phyloP scores from a whole-genome alignment of 2,888 invertebrate species.

The Eubasilissa splendida region DNA sequence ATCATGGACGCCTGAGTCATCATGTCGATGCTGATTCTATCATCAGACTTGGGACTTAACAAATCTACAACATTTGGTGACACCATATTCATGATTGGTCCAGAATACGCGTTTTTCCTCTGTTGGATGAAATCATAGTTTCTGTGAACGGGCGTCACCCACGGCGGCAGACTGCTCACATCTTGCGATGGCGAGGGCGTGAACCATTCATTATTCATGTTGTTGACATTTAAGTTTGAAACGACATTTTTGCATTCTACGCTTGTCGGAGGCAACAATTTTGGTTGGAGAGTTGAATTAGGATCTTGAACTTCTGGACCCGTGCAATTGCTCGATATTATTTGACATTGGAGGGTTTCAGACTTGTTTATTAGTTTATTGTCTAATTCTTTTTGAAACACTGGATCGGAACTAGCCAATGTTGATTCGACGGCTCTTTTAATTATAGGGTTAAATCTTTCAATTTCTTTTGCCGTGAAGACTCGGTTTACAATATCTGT shows the following conservation, averaged over 20 bases:
- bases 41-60: conserved; percentile 20
- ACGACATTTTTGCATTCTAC: background rate
- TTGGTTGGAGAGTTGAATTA: background rate
- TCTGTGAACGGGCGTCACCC: conserved; percentile 39
- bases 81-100: background rate
- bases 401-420: background rate
- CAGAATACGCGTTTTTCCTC: conserved; percentile 36
- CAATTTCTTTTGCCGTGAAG: conserved; percentile 70
- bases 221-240: background rate
- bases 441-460: conserved; percentile 67
- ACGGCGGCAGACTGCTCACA: conserved; percentile 20
- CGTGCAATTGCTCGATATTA: conserved; percentile 61
- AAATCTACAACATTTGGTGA: background rate
- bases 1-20: background rate
- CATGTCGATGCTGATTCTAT: conserved; percentile 1
- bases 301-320: conserved; percentile 66
- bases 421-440: conserved; percentile 61
- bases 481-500: conserved; percentile 63
- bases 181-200: background rate
- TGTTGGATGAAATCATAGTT: conserved; percentile 18
- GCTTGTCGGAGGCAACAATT: background rate
- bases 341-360: background rate
- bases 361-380: background rate
- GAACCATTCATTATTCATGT: background rate
- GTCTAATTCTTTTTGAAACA: background rate